Evolutionary conservation across 1,140 invertebrate species (phyloP).

Genomic region (Psix sp.): DNA sequence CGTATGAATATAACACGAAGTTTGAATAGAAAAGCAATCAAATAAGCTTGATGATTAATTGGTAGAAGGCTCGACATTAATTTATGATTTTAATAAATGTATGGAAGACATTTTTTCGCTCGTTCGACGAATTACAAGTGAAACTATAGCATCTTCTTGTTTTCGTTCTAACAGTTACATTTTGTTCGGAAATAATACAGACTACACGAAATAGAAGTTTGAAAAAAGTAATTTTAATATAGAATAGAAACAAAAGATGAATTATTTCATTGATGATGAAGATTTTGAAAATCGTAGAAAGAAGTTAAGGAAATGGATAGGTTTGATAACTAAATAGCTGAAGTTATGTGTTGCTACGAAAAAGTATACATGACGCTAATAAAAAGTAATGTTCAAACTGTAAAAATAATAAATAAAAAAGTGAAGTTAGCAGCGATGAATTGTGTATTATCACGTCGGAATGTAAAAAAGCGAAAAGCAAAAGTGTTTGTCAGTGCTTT

Average conservation of each 20-base stretch:
- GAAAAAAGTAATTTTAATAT: too few relatives aligned
- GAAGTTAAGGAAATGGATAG: too few relatives aligned
- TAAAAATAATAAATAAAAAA: too few relatives aligned
- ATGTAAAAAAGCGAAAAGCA: constrained; percentile 50
- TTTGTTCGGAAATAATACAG: too few relatives aligned
- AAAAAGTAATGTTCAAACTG: constrained; percentile 30
- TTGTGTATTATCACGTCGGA: constrained; percentile 32
- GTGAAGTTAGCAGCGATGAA: constrained; percentile 42
- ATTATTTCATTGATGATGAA: too few relatives aligned
- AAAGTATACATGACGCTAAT: constrained; percentile 14
- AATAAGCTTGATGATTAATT: constrained; percentile 74
- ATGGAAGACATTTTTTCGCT: constrained; percentile 49
- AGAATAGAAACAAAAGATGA: too few relatives aligned
- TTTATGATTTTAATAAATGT: constrained; percentile 29
- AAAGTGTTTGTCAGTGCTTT: constrained; percentile 41
- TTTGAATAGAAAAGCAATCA: constrained; percentile 58
- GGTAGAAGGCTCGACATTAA: constrained; percentile 60
- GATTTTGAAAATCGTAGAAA: too few relatives aligned
- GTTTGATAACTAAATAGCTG: too few relatives aligned
- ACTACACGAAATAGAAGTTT: too few relatives aligned
- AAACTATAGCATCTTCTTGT: constrained; percentile 44
- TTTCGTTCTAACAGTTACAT: too few relatives aligned
- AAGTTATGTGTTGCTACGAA: too few relatives aligned
- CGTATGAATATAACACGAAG: constrained; percentile 67
- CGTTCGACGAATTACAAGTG: constrained; percentile 52